These are phyloP conservation scores for Syngnathoides biaculeatus DNA, from an alignment of 2,113 vertebrate genomes.

Conservation along the genomic window DNA sequence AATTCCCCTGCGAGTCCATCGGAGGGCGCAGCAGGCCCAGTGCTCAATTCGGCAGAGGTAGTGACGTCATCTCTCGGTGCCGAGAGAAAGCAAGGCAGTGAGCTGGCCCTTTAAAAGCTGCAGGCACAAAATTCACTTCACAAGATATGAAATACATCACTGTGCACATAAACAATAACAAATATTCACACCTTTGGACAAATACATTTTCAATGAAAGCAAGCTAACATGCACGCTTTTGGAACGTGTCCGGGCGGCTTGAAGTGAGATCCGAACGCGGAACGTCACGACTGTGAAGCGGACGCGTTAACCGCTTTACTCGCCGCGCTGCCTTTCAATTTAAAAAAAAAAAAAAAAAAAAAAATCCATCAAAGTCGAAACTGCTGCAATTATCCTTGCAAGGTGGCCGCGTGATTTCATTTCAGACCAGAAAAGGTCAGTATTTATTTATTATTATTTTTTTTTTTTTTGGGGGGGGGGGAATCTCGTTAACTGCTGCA, in stretches of 20 bases:
- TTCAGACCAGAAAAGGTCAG: constrained; percentile 1
- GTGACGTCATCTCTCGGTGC: not conserved
- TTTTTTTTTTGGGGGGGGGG: not conserved
- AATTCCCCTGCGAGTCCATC: not conserved
- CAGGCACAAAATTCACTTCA: too few relatives aligned
- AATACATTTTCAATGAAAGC: too few relatives aligned
- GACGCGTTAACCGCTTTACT: not conserved
- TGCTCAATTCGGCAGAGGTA: not conserved
- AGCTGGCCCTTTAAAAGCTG: too few relatives aligned
- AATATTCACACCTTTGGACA: too few relatives aligned
- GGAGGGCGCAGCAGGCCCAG: not conserved
- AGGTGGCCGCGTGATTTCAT: not conserved
- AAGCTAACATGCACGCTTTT: too few relatives aligned
- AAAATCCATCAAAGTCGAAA: not conserved
- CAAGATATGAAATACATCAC: too few relatives aligned
- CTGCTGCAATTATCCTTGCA: not conserved
- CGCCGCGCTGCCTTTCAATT: too few relatives aligned
- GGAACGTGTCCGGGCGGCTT: too few relatives aligned
- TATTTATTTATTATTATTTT: not conserved
- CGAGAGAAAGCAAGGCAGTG: too few relatives aligned
- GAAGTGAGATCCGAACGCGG: too few relatives aligned
- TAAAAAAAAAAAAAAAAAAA: not conserved
- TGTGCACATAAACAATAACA: too few relatives aligned
- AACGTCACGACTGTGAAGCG: not conserved
- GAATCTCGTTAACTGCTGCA: not conserved